Percentiles rank a stretch among this genome's conserved stretches.
phyloP scores from a whole-genome alignment of 2,113 vertebrate genomes.

The Oryzias celebensis region DNA sequence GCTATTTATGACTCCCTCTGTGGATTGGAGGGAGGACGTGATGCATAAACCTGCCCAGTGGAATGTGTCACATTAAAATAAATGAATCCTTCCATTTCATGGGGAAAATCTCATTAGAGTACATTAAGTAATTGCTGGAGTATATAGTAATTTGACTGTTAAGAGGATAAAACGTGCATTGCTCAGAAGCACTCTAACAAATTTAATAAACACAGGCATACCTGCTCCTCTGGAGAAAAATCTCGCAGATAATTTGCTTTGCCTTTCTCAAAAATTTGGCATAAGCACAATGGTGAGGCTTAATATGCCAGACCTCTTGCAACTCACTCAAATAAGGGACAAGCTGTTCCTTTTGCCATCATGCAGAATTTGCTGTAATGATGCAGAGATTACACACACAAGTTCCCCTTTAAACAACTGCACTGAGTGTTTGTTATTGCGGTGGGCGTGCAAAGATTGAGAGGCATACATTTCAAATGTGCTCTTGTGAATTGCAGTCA shows the following conservation, averaged over 20 bases:
- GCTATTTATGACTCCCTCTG: constrained; percentile 70
- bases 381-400: constrained; percentile 34
- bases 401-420: constrained; percentile 35
- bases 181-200: constrained; percentile 81
- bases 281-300: constrained; percentile 48
- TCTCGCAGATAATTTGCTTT: constrained; percentile 61
- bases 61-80: constrained; percentile 78
- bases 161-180: constrained; percentile 82
- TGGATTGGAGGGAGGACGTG: constrained; percentile 56
- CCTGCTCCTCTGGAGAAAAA: constrained; percentile 60
- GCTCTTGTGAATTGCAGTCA: constrained; percentile 68
- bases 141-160: constrained; percentile 84
- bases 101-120: constrained; percentile 82
- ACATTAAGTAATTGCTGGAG: constrained; percentile 83
- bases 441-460: constrained; percentile 48
- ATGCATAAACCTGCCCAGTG: constrained; percentile 70
- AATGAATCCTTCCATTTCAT: constrained; percentile 80
- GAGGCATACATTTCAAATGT: constrained; percentile 58
- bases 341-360: constrained; percentile 31
- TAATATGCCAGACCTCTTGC: constrained; percentile 42
- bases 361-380: constrained; percentile 30
- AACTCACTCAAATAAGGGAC: constrained; percentile 37
- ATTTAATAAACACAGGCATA: constrained; percentile 77
- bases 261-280: constrained; percentile 41
- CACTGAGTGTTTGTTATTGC: constrained; percentile 31